Conservation (phyloP, 2,888 invertebrate genomes). For the Bembecia ichneumoniformis region DNA sequence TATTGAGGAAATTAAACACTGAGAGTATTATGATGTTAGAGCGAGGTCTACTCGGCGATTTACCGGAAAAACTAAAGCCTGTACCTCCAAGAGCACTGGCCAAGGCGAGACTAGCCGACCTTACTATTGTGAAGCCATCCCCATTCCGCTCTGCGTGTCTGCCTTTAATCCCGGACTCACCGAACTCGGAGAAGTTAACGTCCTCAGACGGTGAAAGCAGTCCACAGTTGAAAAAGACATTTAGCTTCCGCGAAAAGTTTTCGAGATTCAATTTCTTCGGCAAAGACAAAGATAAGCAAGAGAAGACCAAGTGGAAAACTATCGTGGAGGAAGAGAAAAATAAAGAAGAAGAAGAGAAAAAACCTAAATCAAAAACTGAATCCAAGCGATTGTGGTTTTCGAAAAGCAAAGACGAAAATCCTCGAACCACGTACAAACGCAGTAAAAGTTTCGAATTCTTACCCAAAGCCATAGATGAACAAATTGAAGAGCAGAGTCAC, state of each 20-base stretch:
- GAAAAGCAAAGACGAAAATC: slow-evolving; percentile 42
- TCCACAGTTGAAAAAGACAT: slow-evolving; percentile 53
- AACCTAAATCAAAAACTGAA: neutral
- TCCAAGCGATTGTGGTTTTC: slow-evolving; percentile 58
- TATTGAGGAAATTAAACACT: slow-evolving; percentile 50
- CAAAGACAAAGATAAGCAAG: slow-evolving; percentile 40
- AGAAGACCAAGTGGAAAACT: slow-evolving; percentile 37
- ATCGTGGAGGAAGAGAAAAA: slow-evolving; percentile 33
- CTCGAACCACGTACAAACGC: slow-evolving; percentile 42
- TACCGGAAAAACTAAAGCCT: slow-evolving; percentile 54
- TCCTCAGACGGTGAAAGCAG: slow-evolving; percentile 37
- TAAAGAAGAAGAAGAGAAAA: neutral
- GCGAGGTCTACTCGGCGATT: slow-evolving; percentile 51
- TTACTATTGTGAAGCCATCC: slow-evolving; percentile 56
- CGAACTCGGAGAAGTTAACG: slow-evolving; percentile 27
- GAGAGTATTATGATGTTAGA: slow-evolving; percentile 55
- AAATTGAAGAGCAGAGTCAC: slow-evolving; percentile 13
- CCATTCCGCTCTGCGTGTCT: slow-evolving; percentile 50
- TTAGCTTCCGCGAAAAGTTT: slow-evolving; percentile 58
- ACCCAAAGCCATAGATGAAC: slow-evolving; percentile 46
- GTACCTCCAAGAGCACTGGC: slow-evolving; percentile 32
- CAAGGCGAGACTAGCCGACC: slow-evolving; percentile 39
- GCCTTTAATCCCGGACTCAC: slow-evolving; percentile 41
- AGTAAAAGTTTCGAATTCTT: slow-evolving; percentile 65
- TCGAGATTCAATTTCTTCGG: slow-evolving; percentile 49